A percentile compares a stretch with the other conserved stretches of the same genome.
These are phyloP conservation scores for Bilobella aurantiaca DNA, from an alignment of 1,140 invertebrate species.

Conservation along the genomic window DNA sequence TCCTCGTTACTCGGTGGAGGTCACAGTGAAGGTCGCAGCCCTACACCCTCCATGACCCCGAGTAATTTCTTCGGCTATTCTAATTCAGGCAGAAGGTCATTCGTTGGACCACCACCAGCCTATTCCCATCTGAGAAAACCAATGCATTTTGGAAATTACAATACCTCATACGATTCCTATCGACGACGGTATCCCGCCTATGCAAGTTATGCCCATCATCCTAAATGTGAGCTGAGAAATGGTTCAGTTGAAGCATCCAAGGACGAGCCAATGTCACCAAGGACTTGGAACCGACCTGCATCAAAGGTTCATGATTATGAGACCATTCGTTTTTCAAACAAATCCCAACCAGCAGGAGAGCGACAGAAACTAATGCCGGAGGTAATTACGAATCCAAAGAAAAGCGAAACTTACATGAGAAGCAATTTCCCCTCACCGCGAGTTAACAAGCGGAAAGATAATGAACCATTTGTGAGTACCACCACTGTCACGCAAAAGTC, in stretches of 20 bases:
- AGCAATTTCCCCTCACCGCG: not conserved
- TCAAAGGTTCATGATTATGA: not conserved
- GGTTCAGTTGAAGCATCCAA: not conserved
- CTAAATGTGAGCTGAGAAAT: not conserved
- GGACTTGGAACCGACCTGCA: not conserved
- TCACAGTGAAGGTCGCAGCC: not conserved
- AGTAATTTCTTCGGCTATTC: not conserved
- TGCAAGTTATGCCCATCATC: not conserved
- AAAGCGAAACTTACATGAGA: slow-evolving; percentile 1
- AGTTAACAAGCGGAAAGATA: not conserved
- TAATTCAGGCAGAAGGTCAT: not conserved
- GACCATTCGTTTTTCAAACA: not conserved
- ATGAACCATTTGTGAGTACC: slow-evolving; percentile 2
- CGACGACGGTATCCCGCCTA: not conserved
- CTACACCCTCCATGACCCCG: not conserved
- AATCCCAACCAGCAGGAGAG: not conserved
- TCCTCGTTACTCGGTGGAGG: not conserved
- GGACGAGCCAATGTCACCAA: not conserved
- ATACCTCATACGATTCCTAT: slow-evolving; percentile 3
- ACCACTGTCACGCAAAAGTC: slow-evolving; percentile 9
- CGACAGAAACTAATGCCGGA: not conserved
- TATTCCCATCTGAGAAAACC: not conserved
- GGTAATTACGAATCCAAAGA: not conserved
- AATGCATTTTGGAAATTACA: not conserved
- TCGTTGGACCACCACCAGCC: slow-evolving; percentile 2